Evolutionary conservation across 2,113 vertebrate species (phyloP), one percentile per base, ranked within the genome.

Genomic region (Eurypyga helias): DNA sequence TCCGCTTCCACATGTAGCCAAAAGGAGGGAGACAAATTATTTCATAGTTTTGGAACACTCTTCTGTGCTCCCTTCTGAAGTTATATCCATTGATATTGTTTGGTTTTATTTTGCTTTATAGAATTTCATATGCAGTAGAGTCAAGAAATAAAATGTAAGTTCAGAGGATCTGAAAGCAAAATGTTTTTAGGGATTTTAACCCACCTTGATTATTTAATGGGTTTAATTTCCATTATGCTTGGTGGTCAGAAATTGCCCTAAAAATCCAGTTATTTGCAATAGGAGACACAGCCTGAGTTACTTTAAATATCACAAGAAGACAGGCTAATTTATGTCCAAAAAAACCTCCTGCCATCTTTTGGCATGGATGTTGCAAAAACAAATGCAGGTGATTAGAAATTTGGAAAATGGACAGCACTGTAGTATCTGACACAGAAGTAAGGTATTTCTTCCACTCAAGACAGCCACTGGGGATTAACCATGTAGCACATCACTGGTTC

Each of bases 181-280:
- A 78, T n/a, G 12, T 69, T 76, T 54, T 46, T 69, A 88, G 21
- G 46, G 23, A 54, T 77, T 83, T 77, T 58, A 88, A 72, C 57
- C 31, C 16, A 58, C 10, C 4, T 36, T 46, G 55, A 60, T 78
- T 67, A 48, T 82, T 83, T 75, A 82, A 64, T 71, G 14, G 6
- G 6, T 64, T 94, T 92, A 4, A 51, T 91, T 95, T 94, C 75
- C 13, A 25, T 84, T 79, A 31, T 31, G 24, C 24, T 81, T 64
- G 75, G 14, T 80, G 62, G 36, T 54, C 64, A 92, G 46, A 89
- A 88, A 62, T 55, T 66, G 15, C n/a, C 49, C 7, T 61, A 28
- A 92, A 94, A 36, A 45, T 62, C 15, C 38, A 83, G 26, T 24
- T 48, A 57, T 64, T 52, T 83, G 16, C 34, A 72, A 48, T 23